Base-by-base conservation (phyloP, 2,113 vertebrate species). In the Amphilophus citrinellus region DNA sequence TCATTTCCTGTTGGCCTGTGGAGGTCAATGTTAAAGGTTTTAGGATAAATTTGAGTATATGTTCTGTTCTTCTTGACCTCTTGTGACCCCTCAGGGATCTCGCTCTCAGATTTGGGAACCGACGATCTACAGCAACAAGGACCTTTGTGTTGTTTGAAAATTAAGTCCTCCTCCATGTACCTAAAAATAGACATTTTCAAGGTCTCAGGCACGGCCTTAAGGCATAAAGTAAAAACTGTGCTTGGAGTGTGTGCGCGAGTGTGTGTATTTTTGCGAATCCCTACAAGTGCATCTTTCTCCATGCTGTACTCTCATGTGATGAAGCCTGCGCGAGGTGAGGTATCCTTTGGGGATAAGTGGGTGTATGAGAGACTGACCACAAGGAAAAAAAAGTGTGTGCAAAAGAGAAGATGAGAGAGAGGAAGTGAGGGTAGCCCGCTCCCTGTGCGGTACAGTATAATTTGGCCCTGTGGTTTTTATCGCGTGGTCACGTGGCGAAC, bases 381-480 rank as follows among this genome's bases (percentile, higher is more conserved):
- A 78, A 71, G 77, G 76, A 85, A 65, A 57, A 1, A 37, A 17
- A 71, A 80, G 6, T 60, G 61, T 39, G 65, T 75, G 17, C 58
- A 39, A 61, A 88, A 76, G 42, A 42, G 66, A 80, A 59, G 83
- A 80, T 65, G 76, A 85, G 76, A 18, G 60, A 39, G 47, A 76
- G 65, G 68, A 71, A 35, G 77, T 39, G 81, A 22, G 84, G 83
- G 77, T 87, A 59, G 75, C 62, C 47, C 2, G 39, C 82, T 87
- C 59, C 83, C 62, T 89, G 91, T 92, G 92, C 13, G 85, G 84
- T 77, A 80, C 85, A 27, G 78, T 83, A 76, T 90, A 82, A 94
- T 90, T 93, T 86, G 57, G 89, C 77, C 79, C 88, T 89, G 93
- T 92, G 91, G 90, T 93, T 91, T 94, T 94, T 89, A 89, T 91